These are phyloP conservation scores for Trissolcus basalis DNA, from an alignment of 1,140 invertebrate species.

Conservation along the genomic window DNA sequence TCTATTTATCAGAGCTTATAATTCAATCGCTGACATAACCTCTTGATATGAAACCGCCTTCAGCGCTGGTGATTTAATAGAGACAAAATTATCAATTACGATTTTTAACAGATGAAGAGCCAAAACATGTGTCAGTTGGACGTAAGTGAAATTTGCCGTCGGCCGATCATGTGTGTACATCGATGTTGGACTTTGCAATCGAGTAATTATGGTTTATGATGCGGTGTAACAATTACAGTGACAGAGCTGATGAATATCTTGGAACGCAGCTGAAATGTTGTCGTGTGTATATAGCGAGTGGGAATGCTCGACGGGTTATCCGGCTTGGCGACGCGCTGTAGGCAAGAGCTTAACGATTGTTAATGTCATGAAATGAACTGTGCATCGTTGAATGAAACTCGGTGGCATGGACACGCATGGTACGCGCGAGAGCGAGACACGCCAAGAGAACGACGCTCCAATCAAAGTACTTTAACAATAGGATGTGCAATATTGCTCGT, in stretches of 20 bases:
- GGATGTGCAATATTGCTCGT: slow-evolving; percentile 55
- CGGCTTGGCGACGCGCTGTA: slow-evolving; percentile 45
- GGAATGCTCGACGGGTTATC: slow-evolving; percentile 42
- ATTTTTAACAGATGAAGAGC: too few species aligned
- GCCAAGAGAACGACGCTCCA: slow-evolving; percentile 38
- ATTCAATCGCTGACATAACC: too few species aligned
- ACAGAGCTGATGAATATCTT: slow-evolving; percentile 32
- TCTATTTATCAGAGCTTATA: too few species aligned
- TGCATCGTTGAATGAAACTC: slow-evolving; percentile 41
- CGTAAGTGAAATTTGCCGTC: slow-evolving; percentile 1
- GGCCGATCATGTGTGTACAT: slow-evolving; percentile 10
- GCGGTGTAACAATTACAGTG: slow-evolving; percentile 24
- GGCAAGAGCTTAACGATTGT: slow-evolving; percentile 55
- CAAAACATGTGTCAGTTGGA: too few species aligned
- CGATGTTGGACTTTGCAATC: slow-evolving; percentile 12
- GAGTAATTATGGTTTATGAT: slow-evolving; percentile 40
- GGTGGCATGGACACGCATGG: slow-evolving; percentile 51
- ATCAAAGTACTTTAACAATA: slow-evolving; percentile 57
- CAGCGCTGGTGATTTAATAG: too few species aligned
- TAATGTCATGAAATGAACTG: slow-evolving; percentile 54
- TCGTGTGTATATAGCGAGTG: slow-evolving; percentile 9
- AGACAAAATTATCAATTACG: too few species aligned
- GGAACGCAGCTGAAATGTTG: slow-evolving; percentile 18
- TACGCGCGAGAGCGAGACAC: slow-evolving; percentile 45
- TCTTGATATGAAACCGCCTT: too few species aligned